These are phyloP conservation scores for Hormiphora californensis DNA, from an alignment of 37 sponge, comb jelly and placozoan genomes.

Conservation along the genomic window DNA sequence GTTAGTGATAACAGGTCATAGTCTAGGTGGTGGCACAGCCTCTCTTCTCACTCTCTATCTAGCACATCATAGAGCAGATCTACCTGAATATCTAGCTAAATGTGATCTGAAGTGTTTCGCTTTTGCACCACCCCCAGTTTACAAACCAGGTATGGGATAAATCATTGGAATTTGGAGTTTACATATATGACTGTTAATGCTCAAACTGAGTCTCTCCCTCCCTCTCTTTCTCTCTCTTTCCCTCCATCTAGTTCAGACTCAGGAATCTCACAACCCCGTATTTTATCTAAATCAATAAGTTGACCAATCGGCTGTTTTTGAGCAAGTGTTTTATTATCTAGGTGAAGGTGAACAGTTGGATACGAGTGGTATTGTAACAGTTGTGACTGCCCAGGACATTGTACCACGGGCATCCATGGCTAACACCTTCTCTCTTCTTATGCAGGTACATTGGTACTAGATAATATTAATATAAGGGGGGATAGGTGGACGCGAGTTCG, in stretches of 20 bases:
- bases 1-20: constrained; percentile 36
- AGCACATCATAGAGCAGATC: not conserved
- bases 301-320: too few relatives aligned
- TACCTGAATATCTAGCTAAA: not conserved
- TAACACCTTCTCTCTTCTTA: constrained; percentile 9
- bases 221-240: too few relatives aligned
- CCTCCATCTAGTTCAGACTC: too few relatives aligned
- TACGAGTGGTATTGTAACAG: not conserved
- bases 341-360: too few relatives aligned
- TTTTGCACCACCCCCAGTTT: constrained; percentile 34
- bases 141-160: too few relatives aligned
- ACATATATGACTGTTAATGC: too few relatives aligned
- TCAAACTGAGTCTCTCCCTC: too few relatives aligned
- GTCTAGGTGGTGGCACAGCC: constrained; percentile 22
- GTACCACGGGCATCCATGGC: constrained; percentile 32
- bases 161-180: too few relatives aligned
- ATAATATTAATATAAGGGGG: not conserved
- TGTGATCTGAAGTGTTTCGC: constrained; percentile 40
- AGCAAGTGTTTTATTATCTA: too few relatives aligned
- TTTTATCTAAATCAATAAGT: too few relatives aligned
- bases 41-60: not conserved
- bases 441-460: not conserved
- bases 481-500: too few relatives aligned
- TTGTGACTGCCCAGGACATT: not conserved
- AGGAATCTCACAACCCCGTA: too few relatives aligned